Percentiles rank a stretch among this genome's conserved stretches.
Evolutionary conservation across 1,140 invertebrate genomes (phyloP).

Genomic region (Elysia chlorotica): DNA sequence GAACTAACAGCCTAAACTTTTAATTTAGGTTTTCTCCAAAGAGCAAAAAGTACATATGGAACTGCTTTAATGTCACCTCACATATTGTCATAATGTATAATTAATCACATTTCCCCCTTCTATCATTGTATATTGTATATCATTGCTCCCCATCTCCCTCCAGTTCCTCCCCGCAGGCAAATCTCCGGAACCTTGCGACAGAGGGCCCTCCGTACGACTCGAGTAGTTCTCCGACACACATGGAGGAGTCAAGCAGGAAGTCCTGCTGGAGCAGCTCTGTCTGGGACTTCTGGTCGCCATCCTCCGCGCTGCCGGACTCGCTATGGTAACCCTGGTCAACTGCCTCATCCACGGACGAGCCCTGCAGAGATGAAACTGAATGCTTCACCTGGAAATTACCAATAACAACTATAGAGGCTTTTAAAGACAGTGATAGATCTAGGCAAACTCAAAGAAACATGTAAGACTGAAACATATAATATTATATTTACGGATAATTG

Average conservation of each 20-base stretch:
- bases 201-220: slow-evolving; percentile 71
- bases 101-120: too few relatives aligned
- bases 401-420: too few relatives aligned
- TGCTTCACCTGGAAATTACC: slow-evolving; percentile 23
- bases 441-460: too few relatives aligned
- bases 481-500: too few relatives aligned
- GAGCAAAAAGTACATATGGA: too few relatives aligned
- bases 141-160: slow-evolving; percentile 25
- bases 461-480: too few relatives aligned
- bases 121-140: background rate
- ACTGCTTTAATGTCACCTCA: too few relatives aligned
- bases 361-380: slow-evolving; percentile 30
- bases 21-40: too few relatives aligned
- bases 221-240: slow-evolving; percentile 77
- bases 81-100: too few relatives aligned
- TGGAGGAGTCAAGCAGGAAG: slow-evolving; percentile 78
- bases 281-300: slow-evolving; percentile 52
- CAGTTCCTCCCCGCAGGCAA: slow-evolving; percentile 75
- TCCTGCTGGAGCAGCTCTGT: slow-evolving; percentile 78
- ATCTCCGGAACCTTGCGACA: slow-evolving; percentile 82
- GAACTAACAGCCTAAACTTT: too few relatives aligned
- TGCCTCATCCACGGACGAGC: background rate
- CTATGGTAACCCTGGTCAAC: slow-evolving; percentile 3
- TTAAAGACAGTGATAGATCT: too few relatives aligned
- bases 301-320: slow-evolving; percentile 8